A percentile compares a stretch with the other conserved stretches of the same genome.
phyloP scores from a whole-genome alignment of 2,888 invertebrate species.

The Metalampra italica region DNA sequence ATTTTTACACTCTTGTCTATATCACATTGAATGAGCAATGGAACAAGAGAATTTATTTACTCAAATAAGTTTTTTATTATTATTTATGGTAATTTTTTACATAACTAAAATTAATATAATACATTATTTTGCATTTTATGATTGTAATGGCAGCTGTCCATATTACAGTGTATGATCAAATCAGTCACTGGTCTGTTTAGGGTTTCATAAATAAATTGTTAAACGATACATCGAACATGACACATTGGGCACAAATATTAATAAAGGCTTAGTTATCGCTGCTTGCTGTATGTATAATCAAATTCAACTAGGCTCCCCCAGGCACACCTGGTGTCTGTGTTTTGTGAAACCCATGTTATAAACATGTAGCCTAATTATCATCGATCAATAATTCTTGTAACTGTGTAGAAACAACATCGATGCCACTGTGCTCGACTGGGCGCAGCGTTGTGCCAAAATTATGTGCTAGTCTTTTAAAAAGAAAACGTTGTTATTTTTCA shows the following conservation, averaged over 20 bases:
- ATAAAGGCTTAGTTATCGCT: conserved; percentile 58
- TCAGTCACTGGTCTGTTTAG: conserved; percentile 55
- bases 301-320: conserved; percentile 37
- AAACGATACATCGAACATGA: conserved; percentile 77
- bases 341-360: conserved; percentile 54
- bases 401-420: conserved; percentile 68
- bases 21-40: conserved; percentile 74
- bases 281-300: conserved; percentile 54
- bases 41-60: conserved; percentile 79
- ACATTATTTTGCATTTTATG: conserved; percentile 75
- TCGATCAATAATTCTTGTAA: conserved; percentile 8
- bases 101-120: conserved; percentile 50
- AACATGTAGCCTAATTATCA: conserved; percentile 6
- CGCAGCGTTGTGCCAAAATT: conserved; percentile 78
- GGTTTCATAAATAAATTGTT: conserved; percentile 67
- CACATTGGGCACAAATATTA: conserved; percentile 76
- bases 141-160: conserved; percentile 76
- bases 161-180: conserved; percentile 57
- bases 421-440: conserved; percentile 59
- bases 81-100: conserved; percentile 65
- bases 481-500: conserved; percentile 74
- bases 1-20: conserved; percentile 69
- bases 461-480: conserved; percentile 74
- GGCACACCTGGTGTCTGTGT: conserved; percentile 34
- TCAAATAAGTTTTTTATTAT: conserved; percentile 72